A percentile compares a stretch with the other conserved stretches of the same genome.
These are phyloP conservation scores for Lophochroa leadbeateri DNA, from an alignment of 2,113 vertebrate species.

Conservation along the genomic window DNA sequence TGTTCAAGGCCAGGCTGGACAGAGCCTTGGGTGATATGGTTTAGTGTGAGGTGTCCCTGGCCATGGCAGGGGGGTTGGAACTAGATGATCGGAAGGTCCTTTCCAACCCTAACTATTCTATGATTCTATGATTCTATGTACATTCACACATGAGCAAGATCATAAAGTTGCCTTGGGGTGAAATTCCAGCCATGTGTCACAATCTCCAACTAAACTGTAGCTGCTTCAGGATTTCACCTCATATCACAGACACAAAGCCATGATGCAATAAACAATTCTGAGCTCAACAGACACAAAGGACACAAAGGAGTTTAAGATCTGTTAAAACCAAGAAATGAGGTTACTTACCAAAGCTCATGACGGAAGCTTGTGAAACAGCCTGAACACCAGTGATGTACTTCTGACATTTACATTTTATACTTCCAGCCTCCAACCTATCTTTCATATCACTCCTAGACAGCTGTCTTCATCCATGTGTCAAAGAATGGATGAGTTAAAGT, in stretches of 20 bases:
- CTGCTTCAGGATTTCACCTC: background rate
- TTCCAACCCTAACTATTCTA: too few relatives aligned
- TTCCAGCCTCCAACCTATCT: background rate
- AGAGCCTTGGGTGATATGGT: too few relatives aligned
- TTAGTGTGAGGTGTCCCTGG: too few relatives aligned
- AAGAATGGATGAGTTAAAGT: background rate
- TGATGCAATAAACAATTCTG: background rate
- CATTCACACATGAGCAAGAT: background rate
- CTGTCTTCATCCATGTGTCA: background rate
- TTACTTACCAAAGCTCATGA: background rate
- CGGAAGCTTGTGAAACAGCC: background rate
- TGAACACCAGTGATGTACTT: background rate
- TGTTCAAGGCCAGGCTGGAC: too few relatives aligned
- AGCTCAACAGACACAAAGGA: background rate
- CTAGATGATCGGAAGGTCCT: too few relatives aligned
- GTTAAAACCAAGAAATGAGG: background rate
- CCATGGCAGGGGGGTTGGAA: too few relatives aligned
- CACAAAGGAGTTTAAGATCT: background rate
- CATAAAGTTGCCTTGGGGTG: background rate
- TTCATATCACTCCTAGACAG: background rate
- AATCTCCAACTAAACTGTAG: background rate
- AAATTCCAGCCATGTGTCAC: background rate
- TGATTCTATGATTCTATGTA: background rate
- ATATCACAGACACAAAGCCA: background rate
- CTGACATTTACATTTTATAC: background rate